These are phyloP conservation scores for Planococcus citri DNA, from an alignment of 1,140 invertebrate species.

Conservation along the genomic window DNA sequence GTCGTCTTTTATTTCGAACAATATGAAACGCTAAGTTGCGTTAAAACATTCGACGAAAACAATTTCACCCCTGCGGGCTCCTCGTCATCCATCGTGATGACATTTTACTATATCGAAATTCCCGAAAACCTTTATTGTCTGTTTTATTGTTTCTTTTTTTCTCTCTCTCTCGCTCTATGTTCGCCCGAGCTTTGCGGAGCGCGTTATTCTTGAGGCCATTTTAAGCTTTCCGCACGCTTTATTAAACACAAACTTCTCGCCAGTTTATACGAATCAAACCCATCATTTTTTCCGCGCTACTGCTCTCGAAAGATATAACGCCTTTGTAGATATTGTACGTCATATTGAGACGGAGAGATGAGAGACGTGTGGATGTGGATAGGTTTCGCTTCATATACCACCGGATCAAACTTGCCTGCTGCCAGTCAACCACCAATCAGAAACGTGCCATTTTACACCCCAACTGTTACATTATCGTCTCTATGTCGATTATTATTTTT, in stretches of 20 bases:
- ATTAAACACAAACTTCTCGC: not conserved
- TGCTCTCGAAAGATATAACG: not conserved
- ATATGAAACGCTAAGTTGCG: conserved; percentile 2
- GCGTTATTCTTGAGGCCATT: conserved; percentile 2
- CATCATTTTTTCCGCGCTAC: conserved; percentile 1
- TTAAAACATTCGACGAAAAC: not conserved
- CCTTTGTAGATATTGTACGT: not conserved
- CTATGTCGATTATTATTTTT: too few species aligned
- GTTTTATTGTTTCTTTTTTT: conserved; percentile 4
- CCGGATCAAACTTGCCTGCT: too few species aligned
- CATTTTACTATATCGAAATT: not conserved
- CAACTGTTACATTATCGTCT: too few species aligned
- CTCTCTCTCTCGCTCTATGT: too few species aligned
- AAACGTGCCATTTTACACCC: too few species aligned
- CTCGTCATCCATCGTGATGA: not conserved
- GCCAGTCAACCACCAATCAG: too few species aligned
- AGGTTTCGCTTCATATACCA: too few species aligned
- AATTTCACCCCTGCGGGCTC: not conserved
- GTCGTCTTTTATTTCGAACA: not conserved
- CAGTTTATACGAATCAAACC: conserved; percentile 2
- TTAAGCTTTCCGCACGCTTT: conserved; percentile 1
- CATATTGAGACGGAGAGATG: not conserved
- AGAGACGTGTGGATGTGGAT: too few species aligned
- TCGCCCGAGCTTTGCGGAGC: not conserved
- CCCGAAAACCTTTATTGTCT: conserved; percentile 6